Base-by-base conservation (phyloP, 2,113 vertebrate genomes). In the Strigops habroptila region DNA sequence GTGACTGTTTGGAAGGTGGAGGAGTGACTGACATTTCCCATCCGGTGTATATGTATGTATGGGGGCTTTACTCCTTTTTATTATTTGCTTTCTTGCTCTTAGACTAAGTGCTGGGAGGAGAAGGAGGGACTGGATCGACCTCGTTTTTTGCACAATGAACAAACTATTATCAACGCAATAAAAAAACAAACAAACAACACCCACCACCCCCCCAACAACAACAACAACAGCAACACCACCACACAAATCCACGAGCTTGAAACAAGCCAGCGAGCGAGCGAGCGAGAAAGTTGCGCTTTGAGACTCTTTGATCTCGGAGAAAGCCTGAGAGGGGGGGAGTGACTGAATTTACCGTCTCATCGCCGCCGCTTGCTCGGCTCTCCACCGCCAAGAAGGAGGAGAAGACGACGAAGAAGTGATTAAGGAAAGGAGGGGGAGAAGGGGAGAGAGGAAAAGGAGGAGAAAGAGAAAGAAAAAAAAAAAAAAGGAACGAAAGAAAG, bases 1-100 rank as follows among this genome's bases (percentile, higher is more conserved):
- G 98, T 98, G 98, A 98, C 98, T 98, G 98, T 97, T 97, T 91
- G 98, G 98, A 98, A 98, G 98, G 98, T 98, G 98, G 98, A 98
- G 98, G 98, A 96, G 98, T 98, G 99, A 98, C 98, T 98, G 98
- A 98, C 99, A 98, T 98, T 98, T 98, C 98, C 98, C 98, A 98
- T 98, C 98, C 98, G 98, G 98, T 98, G 97, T 96, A 93, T 98
- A 95, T 97, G 97, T 96, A 97, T 96, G 97, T 97, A 97, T 97
- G 97, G 97, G 96, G 96, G 97, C 97, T 98, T 91, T 98, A 97
- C 98, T 97, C 97, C 98, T 98, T 97, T 98, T 98, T 97, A 96
- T 98, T 98, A 98, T 98, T 97, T 97, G 97, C 98, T 98, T 97
- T 97, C 97, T 98, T 96, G 97, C 96, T 98, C 97, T 96, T 97